Base-by-base conservation (phyloP, 2,888 invertebrate genomes). In the Leptura quadrifasciata region DNA sequence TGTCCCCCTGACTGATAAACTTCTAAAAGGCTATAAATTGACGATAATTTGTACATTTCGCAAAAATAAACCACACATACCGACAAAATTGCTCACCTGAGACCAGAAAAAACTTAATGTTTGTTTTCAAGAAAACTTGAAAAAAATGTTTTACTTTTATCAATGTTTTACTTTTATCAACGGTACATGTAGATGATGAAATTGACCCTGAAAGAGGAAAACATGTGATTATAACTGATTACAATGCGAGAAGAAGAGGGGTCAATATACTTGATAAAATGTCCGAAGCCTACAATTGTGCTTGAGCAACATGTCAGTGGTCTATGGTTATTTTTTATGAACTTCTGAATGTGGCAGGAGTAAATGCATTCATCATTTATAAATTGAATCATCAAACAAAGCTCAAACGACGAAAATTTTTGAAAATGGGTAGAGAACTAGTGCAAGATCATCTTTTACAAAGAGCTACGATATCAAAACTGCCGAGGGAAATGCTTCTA, bases 351-450 rank as follows among this genome's bases (percentile, higher is more conserved):
- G 52, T 52, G 52, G 52, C 52, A 52, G 52, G 52, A n/a, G 12
- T 52, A n/a, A 52, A 52, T 10, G n/a, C 52, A 52, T 52, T 12
- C 52, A 52, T 52, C 12, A n/a, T 52, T n/a, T 52, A n/a, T 52
- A 52, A 52, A n/a, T n/a, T 3, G 15, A 52, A 52, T n/a, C 12
- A 52, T n/a, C 52, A 52, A 52, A 52, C 52, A 52, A n/a, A 12
- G 2, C 12, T 52, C 52, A 12, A n/a, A 12, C 52, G 52, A 12
- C 52, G 52, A 52, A 52, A 31, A 52, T 52, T 52, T 52, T 52
- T 52, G n/a, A 12, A 52, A n/a, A n/a, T 52, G n/a, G 52, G 52
- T n/a, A n/a, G n/a, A n/a, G 52, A 52, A n/a, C 52, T 52, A n/a
- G n/a, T 52, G 12, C 52, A 52, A n/a, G 52, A 52, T 52, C 52